Base-by-base conservation (phyloP, 2,888 invertebrate genomes). In the Hetaerina titia region DNA sequence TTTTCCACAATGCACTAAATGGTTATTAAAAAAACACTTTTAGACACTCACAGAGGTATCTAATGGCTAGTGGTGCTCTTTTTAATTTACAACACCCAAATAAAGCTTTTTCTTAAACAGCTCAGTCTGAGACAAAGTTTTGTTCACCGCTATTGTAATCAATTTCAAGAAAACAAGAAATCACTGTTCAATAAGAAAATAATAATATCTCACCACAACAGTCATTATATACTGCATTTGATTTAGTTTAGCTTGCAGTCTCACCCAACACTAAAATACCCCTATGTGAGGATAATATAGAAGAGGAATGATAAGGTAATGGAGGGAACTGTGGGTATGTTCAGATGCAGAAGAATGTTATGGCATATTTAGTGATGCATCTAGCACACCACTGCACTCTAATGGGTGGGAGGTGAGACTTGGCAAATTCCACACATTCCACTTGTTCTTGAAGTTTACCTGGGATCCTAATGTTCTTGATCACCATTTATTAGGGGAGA, bases 1-100 rank as follows among this genome's bases (percentile, higher is more conserved):
- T 92, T 92, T 74, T 92, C 57, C 69, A 69, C n/a, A 69, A 74
- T 69, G 69, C 69, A 69, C 74, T 74, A 22, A 74, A 92, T 74
- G 56, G 56, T 92, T 25, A 69, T 74, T 92, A 69, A 69, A 92
- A 92, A 89, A 90, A 90, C 90, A 92, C 92, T 74, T 74, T 69
- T n/a, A 45, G 56, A 92, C 69, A 92, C 69, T 69, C 92, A 45
- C 69, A 64, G 22, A 92, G 64, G 63, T 69, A 69, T 92, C 92
- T 69, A 56, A 74, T 45, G 74, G 92, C 92, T 92, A 69, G 64
- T 92, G 69, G 64, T 92, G 92, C 92, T 92, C 74, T 69, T 19
- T 92, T 56, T 69, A 74, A 74, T 22, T 22, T n/a, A 19, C 64
- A 92, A 92, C 92, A 92, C 92, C 64, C 64, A 92, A 92, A 74